Percentiles rank a stretch among this genome's conserved stretches.
phyloP scores from a whole-genome alignment of 2,113 vertebrate genomes.

The Microcebus tavaratra region DNA sequence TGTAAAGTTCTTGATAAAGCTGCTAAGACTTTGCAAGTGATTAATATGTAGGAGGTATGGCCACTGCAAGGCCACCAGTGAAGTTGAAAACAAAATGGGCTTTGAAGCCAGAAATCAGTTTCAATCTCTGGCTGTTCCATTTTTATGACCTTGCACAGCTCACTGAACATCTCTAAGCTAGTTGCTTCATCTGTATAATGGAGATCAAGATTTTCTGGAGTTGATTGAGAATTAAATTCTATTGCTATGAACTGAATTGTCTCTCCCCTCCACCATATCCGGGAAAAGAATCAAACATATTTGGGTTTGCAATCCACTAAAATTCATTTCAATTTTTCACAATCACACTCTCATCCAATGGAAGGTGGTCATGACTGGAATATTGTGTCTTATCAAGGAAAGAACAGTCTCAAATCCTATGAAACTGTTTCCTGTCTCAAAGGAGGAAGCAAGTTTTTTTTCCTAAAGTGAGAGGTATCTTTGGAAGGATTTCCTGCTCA shows the following conservation, averaged over 20 bases:
- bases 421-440: background rate
- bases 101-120: constrained; percentile 16
- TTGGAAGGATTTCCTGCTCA: background rate
- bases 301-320: background rate
- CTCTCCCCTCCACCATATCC: background rate
- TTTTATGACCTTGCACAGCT: background rate
- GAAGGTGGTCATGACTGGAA: background rate
- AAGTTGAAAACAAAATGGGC: background rate
- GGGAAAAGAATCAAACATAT: background rate
- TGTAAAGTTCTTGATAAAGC: background rate
- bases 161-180: background rate
- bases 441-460: background rate
- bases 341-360: background rate
- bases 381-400: background rate
- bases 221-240: background rate
- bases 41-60: background rate
- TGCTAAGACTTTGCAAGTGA: background rate
- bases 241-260: background rate
- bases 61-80: background rate
- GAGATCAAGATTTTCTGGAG: background rate
- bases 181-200: background rate
- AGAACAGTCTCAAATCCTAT: background rate
- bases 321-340: background rate
- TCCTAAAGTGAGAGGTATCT: background rate
- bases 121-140: background rate